phyloP scores from a whole-genome alignment of 2,113 vertebrate genomes.

The Mormyrus iriodes region DNA sequence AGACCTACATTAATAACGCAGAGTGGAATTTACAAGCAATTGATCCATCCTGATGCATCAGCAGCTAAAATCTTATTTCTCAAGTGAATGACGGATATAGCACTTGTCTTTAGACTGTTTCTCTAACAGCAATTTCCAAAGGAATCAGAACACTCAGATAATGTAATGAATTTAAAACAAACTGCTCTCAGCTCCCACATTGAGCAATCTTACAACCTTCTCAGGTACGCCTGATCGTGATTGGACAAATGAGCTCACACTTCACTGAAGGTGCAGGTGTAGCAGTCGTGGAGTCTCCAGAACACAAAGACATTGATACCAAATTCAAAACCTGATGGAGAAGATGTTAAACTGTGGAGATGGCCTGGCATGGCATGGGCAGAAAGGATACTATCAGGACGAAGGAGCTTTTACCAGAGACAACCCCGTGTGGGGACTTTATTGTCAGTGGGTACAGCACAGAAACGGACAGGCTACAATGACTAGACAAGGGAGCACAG shows the following conservation, averaged over 20 bases:
- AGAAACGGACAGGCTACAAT: too few relatives aligned
- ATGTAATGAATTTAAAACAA: not conserved
- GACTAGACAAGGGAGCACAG: too few relatives aligned
- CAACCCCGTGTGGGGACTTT: too few relatives aligned
- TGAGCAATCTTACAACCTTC: not conserved
- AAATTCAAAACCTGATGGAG: not conserved
- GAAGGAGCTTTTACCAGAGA: too few relatives aligned
- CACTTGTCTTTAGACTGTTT: not conserved
- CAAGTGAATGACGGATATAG: not conserved
- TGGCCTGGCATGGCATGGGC: too few relatives aligned
- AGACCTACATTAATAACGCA: not conserved
- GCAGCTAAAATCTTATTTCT: slow-evolving; percentile 1
- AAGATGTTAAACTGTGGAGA: not conserved
- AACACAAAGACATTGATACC: not conserved
- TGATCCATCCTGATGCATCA: not conserved
- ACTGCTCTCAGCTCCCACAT: not conserved
- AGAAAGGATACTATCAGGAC: too few relatives aligned
- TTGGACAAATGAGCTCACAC: not conserved
- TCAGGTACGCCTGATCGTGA: not conserved
- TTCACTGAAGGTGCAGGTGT: not conserved
- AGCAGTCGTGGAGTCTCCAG: too few relatives aligned
- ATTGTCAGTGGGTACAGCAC: too few relatives aligned
- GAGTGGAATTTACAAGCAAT: not conserved
- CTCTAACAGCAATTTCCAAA: not conserved
- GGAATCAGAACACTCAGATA: not conserved